Base-by-base conservation (phyloP, 2,113 vertebrate genomes). In the Platichthys flesus region DNA sequence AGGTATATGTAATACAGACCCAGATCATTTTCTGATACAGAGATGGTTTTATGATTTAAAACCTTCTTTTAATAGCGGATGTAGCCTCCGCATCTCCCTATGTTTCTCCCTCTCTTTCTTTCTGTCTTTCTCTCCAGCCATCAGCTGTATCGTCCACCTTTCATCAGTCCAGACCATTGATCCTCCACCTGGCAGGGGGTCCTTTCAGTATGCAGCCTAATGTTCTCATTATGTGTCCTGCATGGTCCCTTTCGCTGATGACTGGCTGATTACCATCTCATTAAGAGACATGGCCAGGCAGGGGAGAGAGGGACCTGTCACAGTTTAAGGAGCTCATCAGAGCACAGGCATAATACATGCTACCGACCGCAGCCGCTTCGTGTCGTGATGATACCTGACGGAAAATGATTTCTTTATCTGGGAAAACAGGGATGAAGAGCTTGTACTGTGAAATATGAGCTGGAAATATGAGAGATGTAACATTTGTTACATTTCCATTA, bases 201-300 rank as follows among this genome's bases (percentile, higher is more conserved):
- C 75, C 74, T 87, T 92, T 91, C 91, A 90, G 75, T 87, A 88
- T 78, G 81, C 87, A 81, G 85, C 76, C 83, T 93, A 93, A 93
- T 93, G 90, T 90, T 89, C 90, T 93, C 90, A 92, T 93, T 93
- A 92, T 89, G 84, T 92, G 85, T 90, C 88, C 89, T 79, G 88
- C 85, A 76, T 80, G 88, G 88, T 88, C 87, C 84, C 74, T 69
- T 73, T 76, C 10, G 82, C 78, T 91, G 86, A 90, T 91, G 90
- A 91, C 83, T 89, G 90, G 78, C 80, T 92, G 90, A 93, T 93
- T 92, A 93, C 85, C 91, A 92, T 92, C 89, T 92, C 90, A 92
- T 93, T 93, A 93, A 88, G 89, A 88, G 86, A 87, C 82, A 85
- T 62, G 79, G 74, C 78, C 82, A 87, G 82, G 84, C 90, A 89